phyloP scores from a whole-genome alignment of 2,113 vertebrate genomes.

The Helogale parvula region DNA sequence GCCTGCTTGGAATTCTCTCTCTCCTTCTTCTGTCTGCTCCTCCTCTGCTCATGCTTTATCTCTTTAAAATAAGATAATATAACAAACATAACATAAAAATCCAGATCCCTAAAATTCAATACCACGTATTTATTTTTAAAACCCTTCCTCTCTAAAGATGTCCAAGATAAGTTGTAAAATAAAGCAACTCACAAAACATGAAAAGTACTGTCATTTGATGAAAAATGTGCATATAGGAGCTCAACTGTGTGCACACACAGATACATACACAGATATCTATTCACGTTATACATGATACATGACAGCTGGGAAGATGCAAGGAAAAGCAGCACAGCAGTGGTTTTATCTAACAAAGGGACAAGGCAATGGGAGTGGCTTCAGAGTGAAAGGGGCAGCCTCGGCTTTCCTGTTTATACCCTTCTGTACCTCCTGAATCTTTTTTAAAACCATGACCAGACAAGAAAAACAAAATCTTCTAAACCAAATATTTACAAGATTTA shows the following conservation, averaged over 20 bases:
- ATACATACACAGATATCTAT: neutral
- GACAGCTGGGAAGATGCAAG: neutral
- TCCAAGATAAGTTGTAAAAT: slow-evolving; percentile 6
- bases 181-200: slow-evolving; percentile 24
- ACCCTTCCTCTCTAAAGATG: neutral
- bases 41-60: too few relatives aligned
- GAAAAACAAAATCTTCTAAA: neutral
- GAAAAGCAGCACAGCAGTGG: neutral
- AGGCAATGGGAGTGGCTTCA: neutral
- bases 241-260: neutral
- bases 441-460: neutral
- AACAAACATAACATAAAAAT: too few relatives aligned
- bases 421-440: neutral
- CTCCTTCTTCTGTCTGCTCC: too few relatives aligned
- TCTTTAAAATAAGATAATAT: too few relatives aligned
- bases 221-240: neutral
- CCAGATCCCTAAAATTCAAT: neutral
- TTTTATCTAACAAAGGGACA: neutral
- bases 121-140: neutral
- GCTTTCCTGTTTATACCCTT: neutral
- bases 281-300: neutral
- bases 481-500: neutral
- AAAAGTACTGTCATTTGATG: neutral
- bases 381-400: neutral
- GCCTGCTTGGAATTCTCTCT: too few relatives aligned